Base-by-base conservation (phyloP, 2,888 invertebrate species). In the Caenorhabditis sp. region DNA sequence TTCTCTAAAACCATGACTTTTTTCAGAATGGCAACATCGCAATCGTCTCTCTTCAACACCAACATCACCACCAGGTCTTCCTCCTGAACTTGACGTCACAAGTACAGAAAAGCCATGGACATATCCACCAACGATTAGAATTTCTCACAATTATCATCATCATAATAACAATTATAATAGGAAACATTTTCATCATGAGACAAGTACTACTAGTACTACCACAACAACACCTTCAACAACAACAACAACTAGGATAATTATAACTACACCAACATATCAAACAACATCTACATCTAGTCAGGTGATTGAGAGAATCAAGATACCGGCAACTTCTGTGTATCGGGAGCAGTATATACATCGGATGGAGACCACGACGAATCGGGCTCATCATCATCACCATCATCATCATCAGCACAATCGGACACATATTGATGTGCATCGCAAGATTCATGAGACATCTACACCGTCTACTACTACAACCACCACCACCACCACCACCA, bases 331-430 rank as follows among this genome's bases (percentile, higher is more conserved):
- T 1, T 64, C 72, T 1, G 54, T 23, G n/a, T 62, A 62, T 36
- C 53, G 62, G 1, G 26, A 62, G 14, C 70, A 65, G 7, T 70
- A 70, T 38, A 59, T 70, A 8, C 58, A 62, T 17, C 61, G 59
- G 26, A 62, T 70, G 10, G 61, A 57, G 21, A 59, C 65, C 1
- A 65, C 70, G 12, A 65, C 70, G 23, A 53, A n/a, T 50, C 5
- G 5, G 20, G 5, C 50, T 50, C 20, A 5, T 5, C 10, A n/a
- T n/a, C 59, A 59, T 20, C 65, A 70, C 14, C 63, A 67, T 53
- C 71, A 67, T 20, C 63, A 65, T 36, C 64, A 70, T 66, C 62
- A 71, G 50, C 71, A 71, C 27, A 67, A 71, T 25, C 31, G 67
- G 20, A 71, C 63, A 25, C 67, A 67, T 43, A 71, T 67, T 57